Base-by-base conservation (phyloP, 2,797 vertebrate genomes). In the Merluccius polli region DNA sequence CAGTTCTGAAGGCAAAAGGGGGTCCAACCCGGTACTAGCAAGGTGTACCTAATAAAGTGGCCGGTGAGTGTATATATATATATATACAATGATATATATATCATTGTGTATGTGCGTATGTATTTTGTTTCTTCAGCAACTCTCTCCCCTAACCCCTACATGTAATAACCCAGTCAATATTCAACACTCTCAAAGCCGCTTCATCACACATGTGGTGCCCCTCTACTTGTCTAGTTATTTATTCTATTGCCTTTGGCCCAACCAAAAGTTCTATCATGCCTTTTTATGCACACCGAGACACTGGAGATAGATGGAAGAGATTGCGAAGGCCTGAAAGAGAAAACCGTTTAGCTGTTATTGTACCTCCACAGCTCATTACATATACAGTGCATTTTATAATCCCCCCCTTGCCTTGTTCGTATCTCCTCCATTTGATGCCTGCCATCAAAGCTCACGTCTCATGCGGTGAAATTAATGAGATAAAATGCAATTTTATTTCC, bases 231-330 rank as follows among this genome's bases (percentile, higher is more conserved):
- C 71, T 84, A 78, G 81, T 73, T 84, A 86, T 86, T 85, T 87
- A 82, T 82, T 86, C 75, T 86, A 80, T 88, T 86, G 78, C 81
- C 81, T 85, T 91, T 86, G 84, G 88, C 88, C 73, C 59, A 75
- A 86, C 79, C 79, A 31, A 38, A 78, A 78, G 59, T 73, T 83
- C 80, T 85, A 83, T 83, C 85, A 71, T 84, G 82, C 80, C 79
- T 84, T 88, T 59, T 87, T 86, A 85, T 79, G 79, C 82, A 77
- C 80, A 69, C 74, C 32, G 79, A 87, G 79, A 85, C 77, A 79
- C 77, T 79, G 74, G 82, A 86, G 84, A 87, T 84, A 80, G 65
- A 73, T 81, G 79, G 32, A 59, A 65, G 79, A 89, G 78, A 85
- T 87, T 85, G 80, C 36, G n/a, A 78, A 73, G 78, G 82, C 72